Base-by-base conservation (phyloP, 1,140 invertebrate genomes). In the Conus betulinus region DNA sequence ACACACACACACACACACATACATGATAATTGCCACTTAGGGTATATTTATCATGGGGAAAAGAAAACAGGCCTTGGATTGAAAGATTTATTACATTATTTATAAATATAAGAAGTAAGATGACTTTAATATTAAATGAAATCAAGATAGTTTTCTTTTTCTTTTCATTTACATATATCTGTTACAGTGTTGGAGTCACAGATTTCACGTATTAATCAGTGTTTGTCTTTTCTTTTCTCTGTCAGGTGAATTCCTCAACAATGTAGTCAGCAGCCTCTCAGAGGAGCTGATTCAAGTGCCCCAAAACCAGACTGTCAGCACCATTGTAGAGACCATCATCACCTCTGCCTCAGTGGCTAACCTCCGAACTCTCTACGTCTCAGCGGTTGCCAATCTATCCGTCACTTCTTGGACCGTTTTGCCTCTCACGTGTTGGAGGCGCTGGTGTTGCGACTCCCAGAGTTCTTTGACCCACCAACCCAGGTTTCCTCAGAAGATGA, bases 341-440 rank as follows among this genome's bases (percentile, higher is more conserved):
- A 96, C 97, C 17, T 97, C 96, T 85, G 96, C 97, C 8, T 96
- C 96, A 88, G 94, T 96, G 57, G 96, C 96, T 82, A 96, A 96
- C 84, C 94, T 98, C 23, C 95, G 97, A 87, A 95, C 96, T 17
- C 97, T 97, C 88, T 96, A 97, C 0, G 94, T 95, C 3, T 96
- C 96, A 1, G 96, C 98, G 85, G 95, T 96, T 27, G 95, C 96
- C 3, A 96, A 97, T 55, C 94, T 98, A 52, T 95, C 97, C 27
- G 96, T 96, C 17, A 94, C 98, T 10, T 97, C 90, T 97, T 96
- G 25, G 97, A 98, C 92, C 96, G 96, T 88, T 98, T 97, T 95
- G 97, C 97, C 0, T 98, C 97, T 91, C 97, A 98, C 94, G 97
- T 98, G 10, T 91, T 98, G 8, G 97, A 98, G 92, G 97, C 96